Percentiles rank a stretch among this genome's conserved stretches.
phyloP scores from a whole-genome alignment of 2,888 invertebrate species.

The Drosophila setosimentum region DNA sequence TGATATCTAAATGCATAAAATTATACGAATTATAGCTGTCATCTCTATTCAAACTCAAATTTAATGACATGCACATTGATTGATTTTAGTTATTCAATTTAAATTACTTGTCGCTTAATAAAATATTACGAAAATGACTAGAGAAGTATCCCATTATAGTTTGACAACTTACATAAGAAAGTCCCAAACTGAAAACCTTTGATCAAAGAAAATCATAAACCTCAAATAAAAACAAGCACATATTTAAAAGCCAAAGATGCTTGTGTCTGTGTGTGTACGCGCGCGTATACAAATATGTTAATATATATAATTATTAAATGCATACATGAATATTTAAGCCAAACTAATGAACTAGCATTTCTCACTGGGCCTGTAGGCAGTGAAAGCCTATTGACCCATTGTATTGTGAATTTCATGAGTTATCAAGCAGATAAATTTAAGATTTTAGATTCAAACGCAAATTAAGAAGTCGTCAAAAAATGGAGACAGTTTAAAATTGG shows the following conservation, averaged over 20 bases:
- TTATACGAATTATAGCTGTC: background rate
- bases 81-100: background rate
- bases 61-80: background rate
- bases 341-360: constrained; percentile 38
- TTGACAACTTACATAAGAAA: constrained; percentile 22
- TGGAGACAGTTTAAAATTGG: background rate
- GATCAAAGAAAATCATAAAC: background rate
- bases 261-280: background rate
- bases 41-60: background rate
- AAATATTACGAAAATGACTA: background rate
- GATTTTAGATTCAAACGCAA: background rate
- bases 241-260: constrained; percentile 5
- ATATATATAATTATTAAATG: constrained; percentile 27
- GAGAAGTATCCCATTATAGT: constrained; percentile 18
- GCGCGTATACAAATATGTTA: constrained; percentile 5
- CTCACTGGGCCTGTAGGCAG: constrained; percentile 26
- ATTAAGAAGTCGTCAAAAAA: constrained; percentile 7
- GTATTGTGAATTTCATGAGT: constrained; percentile 2
- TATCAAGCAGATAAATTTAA: background rate
- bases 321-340: constrained; percentile 49
- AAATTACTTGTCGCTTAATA: constrained; percentile 6
- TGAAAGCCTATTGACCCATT: constrained; percentile 54
- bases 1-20: background rate
- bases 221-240: background rate
- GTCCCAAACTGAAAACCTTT: constrained; percentile 4